phyloP scores from a whole-genome alignment of 1,140 invertebrate genomes.

The Hormaphis cornu region DNA sequence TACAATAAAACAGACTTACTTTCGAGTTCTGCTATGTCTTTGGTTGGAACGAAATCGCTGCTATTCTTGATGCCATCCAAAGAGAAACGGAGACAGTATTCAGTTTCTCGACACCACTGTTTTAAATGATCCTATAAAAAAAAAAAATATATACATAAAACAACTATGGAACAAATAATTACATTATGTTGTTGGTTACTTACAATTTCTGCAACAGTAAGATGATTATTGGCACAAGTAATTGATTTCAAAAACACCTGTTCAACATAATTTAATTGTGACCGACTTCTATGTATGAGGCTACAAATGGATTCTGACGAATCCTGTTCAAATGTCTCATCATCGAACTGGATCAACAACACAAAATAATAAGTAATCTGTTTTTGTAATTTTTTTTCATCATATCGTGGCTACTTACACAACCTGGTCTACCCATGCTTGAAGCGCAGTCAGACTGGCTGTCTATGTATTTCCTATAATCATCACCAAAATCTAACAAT shows the following conservation, averaged over 20 bases:
- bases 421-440: slow-evolving; percentile 49
- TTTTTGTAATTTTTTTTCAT: not conserved
- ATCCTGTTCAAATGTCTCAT: slow-evolving; percentile 44
- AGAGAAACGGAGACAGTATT: slow-evolving; percentile 4
- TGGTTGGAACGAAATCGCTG: not conserved
- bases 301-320: slow-evolving; percentile 49
- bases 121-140: not conserved
- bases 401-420: not conserved
- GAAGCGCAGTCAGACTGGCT: slow-evolving; percentile 75
- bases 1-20: not conserved
- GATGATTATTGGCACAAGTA: slow-evolving; percentile 41
- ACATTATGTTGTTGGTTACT: slow-evolving; percentile 37
- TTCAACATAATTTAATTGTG: slow-evolving; percentile 49
- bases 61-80: slow-evolving; percentile 5
- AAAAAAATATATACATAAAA: not conserved
- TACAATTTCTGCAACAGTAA: slow-evolving; percentile 45
- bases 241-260: slow-evolving; percentile 46
- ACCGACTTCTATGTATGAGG: slow-evolving; percentile 48
- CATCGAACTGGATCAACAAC: slow-evolving; percentile 17
- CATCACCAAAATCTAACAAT: slow-evolving; percentile 78
- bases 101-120: slow-evolving; percentile 12
- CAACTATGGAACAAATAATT: not conserved
- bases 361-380: not conserved
- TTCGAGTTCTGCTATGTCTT: slow-evolving; percentile 8
- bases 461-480: slow-evolving; percentile 78